Percentiles rank a stretch among this genome's conserved stretches.
These are phyloP conservation scores for Aphelenchoides besseyi DNA, from an alignment of 1,140 invertebrate species.

Conservation along the genomic window DNA sequence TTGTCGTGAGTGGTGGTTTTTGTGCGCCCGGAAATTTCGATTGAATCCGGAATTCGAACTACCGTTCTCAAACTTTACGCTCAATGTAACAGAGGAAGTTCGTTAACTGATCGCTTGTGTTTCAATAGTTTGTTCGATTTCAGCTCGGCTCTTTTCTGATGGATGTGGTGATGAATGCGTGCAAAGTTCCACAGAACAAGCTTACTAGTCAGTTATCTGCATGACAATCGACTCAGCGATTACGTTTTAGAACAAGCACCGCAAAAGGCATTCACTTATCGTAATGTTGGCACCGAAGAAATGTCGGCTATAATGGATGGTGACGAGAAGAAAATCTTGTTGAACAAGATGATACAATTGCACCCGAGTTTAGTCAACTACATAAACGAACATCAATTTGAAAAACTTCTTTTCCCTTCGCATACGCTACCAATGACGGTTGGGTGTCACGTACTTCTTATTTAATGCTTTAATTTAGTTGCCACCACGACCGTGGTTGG, in stretches of 20 bases:
- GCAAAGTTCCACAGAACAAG: constrained; percentile 17
- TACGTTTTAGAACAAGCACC: neutral
- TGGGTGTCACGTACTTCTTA: constrained; percentile 25
- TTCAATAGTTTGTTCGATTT: neutral
- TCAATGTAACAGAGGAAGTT: neutral
- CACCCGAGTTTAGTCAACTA: constrained; percentile 14
- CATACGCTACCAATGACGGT: constrained; percentile 39
- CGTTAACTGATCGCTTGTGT: neutral
- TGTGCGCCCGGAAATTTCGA: constrained; percentile 15
- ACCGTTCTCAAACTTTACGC: constrained; percentile 20
- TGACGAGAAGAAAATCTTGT: neutral
- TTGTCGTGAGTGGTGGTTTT: constrained; percentile 28
- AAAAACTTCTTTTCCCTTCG: constrained; percentile 34
- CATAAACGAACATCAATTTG: constrained; percentile 40
- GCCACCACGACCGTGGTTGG: constrained; percentile 47
- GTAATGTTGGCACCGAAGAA: constrained; percentile 25
- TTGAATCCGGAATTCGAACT: constrained; percentile 24
- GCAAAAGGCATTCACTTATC: constrained; percentile 19
- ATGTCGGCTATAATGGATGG: constrained; percentile 15
- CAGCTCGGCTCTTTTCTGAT: constrained; percentile 21
- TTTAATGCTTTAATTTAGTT: constrained; percentile 31
- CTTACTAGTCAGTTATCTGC: constrained; percentile 14
- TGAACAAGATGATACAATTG: constrained; percentile 36
- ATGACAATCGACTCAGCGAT: neutral
- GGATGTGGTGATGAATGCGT: constrained; percentile 23